Evolutionary conservation across 2,113 vertebrate species (phyloP).

Genomic region (Vulpes ferrilata): DNA sequence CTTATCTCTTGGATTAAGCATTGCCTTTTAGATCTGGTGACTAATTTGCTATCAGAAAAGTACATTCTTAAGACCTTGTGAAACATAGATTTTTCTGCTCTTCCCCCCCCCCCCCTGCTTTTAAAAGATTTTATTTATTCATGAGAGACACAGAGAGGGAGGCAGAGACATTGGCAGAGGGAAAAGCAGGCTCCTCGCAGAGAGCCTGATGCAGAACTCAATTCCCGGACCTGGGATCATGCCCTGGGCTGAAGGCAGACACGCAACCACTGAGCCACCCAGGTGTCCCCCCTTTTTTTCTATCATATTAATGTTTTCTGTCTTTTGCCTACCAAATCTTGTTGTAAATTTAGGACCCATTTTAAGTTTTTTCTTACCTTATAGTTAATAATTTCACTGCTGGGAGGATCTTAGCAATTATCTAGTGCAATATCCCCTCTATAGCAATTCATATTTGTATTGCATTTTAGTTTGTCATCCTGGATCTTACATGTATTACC

Average conservation of each 20-base stretch:
- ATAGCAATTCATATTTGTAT: neutral
- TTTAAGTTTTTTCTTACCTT: slow-evolving; percentile 48
- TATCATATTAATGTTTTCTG: slow-evolving; percentile 46
- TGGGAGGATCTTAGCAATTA: slow-evolving; percentile 31
- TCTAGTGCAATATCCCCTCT: neutral
- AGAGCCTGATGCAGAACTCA: no score
- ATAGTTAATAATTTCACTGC: slow-evolving; percentile 43
- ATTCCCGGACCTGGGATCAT: no score
- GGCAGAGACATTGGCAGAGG: no score
- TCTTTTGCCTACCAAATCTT: slow-evolving; percentile 61
- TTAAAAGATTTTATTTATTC: no score
- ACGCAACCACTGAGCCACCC: no score
- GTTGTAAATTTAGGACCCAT: slow-evolving; percentile 56
- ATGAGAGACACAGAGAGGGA: no score
- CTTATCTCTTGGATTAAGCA: slow-evolving; percentile 26
- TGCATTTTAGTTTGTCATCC: slow-evolving; percentile 29
- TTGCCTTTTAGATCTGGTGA: slow-evolving; percentile 55
- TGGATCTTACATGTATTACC: neutral
- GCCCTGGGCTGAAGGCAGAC: no score
- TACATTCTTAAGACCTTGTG: slow-evolving; percentile 36
- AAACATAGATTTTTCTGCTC: slow-evolving; percentile 21
- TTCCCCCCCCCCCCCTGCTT: no score
- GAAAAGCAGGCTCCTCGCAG: no score
- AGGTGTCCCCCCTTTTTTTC: neutral
- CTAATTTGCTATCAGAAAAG: slow-evolving; percentile 31